Base-by-base conservation (phyloP, 1,140 invertebrate genomes). In the Microplitis mediator region DNA sequence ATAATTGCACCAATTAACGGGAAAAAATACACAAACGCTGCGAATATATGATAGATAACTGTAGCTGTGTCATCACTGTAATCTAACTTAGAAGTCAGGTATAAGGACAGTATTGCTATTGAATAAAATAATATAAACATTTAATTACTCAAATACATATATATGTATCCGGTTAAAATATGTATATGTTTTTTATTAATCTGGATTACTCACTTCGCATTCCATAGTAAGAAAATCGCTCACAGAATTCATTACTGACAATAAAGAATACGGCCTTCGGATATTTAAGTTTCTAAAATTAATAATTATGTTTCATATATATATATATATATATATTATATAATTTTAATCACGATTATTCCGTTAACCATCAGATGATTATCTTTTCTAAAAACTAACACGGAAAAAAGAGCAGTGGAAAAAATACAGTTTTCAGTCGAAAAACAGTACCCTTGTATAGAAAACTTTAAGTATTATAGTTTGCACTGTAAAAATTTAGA, bases 141-240 rank as follows among this genome's bases (percentile, higher is more conserved):
- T 54, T 11, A 11, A 54, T n/a, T 31, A 11, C 8, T 32, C 39
- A n/a, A n/a, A n/a, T n/a, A n/a, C n/a, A n/a, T n/a, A n/a, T n/a
- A n/a, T n/a, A n/a, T 23, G 23, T 23, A 23, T 23, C 23, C 23
- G 23, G 23, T 23, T 23, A 23, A 23, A 23, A 23, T 23, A 23
- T 23, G 0, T 23, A 1, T 23, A 23, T 2, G 2, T 23, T 1
- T 23, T 23, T 23, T 23, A 23, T 23, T 23, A 23, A 23, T 23
- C 23, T 31, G 4, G 13, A 56, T 54, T 8, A 90, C 92, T 90
- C 88, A 98, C 96, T 94, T 91, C 94, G 91, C 93, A 98, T 95
- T 80, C 97, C 97, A 92, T 98, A 98, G 84, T 92, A 98, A 50
- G 93, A 95, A 86, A 98, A 99, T 81, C 97, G 90, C 88, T 99